Percentiles rank a stretch among this genome's conserved stretches.
Evolutionary conservation across 2,797 vertebrate genomes (phyloP).

Genomic region (Poecilia velifera): DNA sequence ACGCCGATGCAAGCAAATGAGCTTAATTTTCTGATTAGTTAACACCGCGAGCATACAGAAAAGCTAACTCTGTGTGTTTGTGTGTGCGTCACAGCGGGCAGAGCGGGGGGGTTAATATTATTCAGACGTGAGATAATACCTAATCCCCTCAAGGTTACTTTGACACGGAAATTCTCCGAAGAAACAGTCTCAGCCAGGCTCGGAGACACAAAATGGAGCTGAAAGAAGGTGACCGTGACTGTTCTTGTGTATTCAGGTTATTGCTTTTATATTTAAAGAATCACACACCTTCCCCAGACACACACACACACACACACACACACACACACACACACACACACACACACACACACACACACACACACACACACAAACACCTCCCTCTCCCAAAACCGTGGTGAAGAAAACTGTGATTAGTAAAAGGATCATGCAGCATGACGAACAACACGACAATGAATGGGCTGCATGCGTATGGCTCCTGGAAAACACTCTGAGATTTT

Average conservation of each 20-base stretch:
- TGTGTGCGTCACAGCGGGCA: neutral
- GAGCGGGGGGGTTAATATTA: constrained; percentile 40
- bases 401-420: constrained; percentile 36
- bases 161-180: constrained; percentile 48
- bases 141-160: constrained; percentile 61
- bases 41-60: constrained; percentile 9
- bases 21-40: constrained; percentile 53
- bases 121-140: constrained; percentile 44
- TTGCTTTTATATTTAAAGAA: constrained; percentile 7
- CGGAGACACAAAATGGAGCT: constrained; percentile 2
- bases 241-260: constrained; percentile 43
- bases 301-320: too few species aligned
- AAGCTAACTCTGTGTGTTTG: neutral
- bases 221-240: constrained; percentile 33
- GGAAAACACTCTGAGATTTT: constrained; percentile 25
- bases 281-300: neutral
- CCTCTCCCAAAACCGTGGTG: neutral
- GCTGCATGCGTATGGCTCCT: constrained; percentile 14
- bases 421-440: constrained; percentile 25
- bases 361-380: neutral
- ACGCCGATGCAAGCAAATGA: constrained; percentile 21
- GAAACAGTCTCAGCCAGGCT: constrained; percentile 28
- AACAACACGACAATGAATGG: neutral
- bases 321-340: neutral
- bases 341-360: too few species aligned